These are phyloP conservation scores for Paralichthys olivaceus DNA, from an alignment of 2,113 vertebrate species.

Conservation along the genomic window DNA sequence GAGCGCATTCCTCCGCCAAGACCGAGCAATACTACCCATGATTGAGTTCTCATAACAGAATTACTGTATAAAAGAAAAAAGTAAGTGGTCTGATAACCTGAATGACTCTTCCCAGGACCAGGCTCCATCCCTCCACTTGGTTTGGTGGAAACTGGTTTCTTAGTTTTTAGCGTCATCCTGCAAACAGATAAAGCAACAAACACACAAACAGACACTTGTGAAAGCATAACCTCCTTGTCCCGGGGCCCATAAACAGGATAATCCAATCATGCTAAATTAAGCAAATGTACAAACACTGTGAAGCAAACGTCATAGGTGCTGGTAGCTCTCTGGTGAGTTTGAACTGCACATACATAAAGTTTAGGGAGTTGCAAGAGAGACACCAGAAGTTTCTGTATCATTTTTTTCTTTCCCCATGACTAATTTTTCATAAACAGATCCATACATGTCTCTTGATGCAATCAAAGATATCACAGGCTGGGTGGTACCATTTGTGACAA, in stretches of 20 bases:
- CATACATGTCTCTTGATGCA: not conserved
- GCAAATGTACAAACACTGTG: not conserved
- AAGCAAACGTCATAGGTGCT: not conserved
- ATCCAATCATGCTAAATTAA: not conserved
- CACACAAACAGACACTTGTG: too few relatives aligned
- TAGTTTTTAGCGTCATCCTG: too few relatives aligned
- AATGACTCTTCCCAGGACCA: too few relatives aligned
- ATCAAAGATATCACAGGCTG: not conserved
- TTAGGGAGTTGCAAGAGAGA: not conserved
- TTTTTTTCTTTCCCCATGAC: not conserved
- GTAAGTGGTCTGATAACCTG: too few relatives aligned
- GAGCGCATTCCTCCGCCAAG: too few relatives aligned
- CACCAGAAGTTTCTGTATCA: not conserved
- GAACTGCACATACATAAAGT: not conserved
- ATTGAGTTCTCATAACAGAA: too few relatives aligned
- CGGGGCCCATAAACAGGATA: not conserved
- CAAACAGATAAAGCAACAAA: too few relatives aligned
- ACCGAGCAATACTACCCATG: too few relatives aligned
- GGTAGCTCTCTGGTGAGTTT: not conserved
- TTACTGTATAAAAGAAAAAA: too few relatives aligned
- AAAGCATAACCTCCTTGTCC: not conserved
- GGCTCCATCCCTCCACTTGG: too few relatives aligned
- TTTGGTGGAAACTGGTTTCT: too few relatives aligned
- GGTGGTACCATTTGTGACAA: not conserved
- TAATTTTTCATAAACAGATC: not conserved